Evolutionary conservation across 1,140 invertebrate species (phyloP).

Genomic region (Oncopodura yosiiana): DNA sequence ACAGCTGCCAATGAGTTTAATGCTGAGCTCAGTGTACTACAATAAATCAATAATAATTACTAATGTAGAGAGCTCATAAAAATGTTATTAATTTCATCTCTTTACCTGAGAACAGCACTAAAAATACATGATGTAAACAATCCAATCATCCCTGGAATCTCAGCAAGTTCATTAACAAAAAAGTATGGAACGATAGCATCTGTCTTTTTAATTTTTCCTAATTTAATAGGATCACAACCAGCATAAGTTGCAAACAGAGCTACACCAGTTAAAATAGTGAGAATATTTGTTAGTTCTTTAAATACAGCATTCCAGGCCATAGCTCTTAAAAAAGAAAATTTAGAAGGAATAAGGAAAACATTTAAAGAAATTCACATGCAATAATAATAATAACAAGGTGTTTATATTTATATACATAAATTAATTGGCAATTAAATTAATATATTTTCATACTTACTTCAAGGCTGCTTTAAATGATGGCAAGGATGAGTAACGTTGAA

Average conservation of each 20-base stretch:
- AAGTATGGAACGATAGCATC: slow-evolving; percentile 35
- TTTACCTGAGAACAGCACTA: slow-evolving; percentile 29
- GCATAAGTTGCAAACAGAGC: slow-evolving; percentile 39
- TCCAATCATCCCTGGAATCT: slow-evolving; percentile 34
- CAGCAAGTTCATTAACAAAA: slow-evolving; percentile 26
- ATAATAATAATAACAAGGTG: no score
- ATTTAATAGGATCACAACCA: slow-evolving; percentile 39
- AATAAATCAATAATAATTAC: background rate
- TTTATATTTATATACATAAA: no score
- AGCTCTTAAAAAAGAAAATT: slow-evolving; percentile 12
- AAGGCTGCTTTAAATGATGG: slow-evolving; percentile 57
- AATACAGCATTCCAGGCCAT: slow-evolving; percentile 19
- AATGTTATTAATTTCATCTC: background rate
- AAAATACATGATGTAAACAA: slow-evolving; percentile 32
- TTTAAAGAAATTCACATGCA: background rate
- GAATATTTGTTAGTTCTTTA: slow-evolving; percentile 23
- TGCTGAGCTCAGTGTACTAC: slow-evolving; percentile 43
- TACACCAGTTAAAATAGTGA: slow-evolving; percentile 35
- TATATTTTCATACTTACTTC: slow-evolving; percentile 43
- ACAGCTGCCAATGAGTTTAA: slow-evolving; percentile 44
- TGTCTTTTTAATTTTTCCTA: slow-evolving; percentile 26
- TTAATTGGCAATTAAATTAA: background rate
- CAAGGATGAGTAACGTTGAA: slow-evolving; percentile 75
- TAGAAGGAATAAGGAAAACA: background rate
- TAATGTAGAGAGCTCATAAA: background rate